Percentiles rank a stretch among this genome's conserved stretches.
Conservation (phyloP, 2,113 vertebrate genomes). For the Corapipo altera region DNA sequence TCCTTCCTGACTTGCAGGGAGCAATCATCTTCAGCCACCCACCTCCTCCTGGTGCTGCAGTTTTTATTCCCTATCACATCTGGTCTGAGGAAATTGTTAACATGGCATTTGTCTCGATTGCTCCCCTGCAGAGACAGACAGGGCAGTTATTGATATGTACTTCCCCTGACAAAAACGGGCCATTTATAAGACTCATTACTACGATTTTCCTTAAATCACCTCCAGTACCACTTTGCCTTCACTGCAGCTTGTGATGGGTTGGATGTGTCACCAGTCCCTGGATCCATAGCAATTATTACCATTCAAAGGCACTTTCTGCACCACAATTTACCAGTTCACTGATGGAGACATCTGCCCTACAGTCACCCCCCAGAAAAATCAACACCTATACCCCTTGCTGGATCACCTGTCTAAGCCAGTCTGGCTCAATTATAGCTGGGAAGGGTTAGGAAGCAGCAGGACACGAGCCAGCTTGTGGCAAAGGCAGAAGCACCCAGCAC, state of each 20-base stretch:
- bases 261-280: not conserved
- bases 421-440: rapidly evolving
- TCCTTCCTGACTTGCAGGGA: not conserved
- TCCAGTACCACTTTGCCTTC: not conserved
- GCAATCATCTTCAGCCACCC: not conserved
- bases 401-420: not conserved
- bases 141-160: not conserved
- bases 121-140: not conserved
- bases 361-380: not conserved
- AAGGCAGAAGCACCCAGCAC: not conserved
- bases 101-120: not conserved
- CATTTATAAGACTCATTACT: not conserved
- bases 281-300: not conserved
- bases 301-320: not conserved
- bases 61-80: not conserved
- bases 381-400: not conserved
- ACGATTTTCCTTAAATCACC: not conserved
- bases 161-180: not conserved
- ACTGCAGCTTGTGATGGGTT: not conserved
- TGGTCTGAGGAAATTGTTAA: not conserved
- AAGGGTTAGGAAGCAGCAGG: not conserved
- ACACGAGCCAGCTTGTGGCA: rapidly evolving
- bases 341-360: not conserved
- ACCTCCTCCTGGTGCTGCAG: rapidly evolving
- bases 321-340: not conserved